Percentiles rank a stretch among this genome's conserved stretches.
Evolutionary conservation across 2,113 vertebrate species (phyloP).

Genomic region (Ptilorrhoa leucosticta): DNA sequence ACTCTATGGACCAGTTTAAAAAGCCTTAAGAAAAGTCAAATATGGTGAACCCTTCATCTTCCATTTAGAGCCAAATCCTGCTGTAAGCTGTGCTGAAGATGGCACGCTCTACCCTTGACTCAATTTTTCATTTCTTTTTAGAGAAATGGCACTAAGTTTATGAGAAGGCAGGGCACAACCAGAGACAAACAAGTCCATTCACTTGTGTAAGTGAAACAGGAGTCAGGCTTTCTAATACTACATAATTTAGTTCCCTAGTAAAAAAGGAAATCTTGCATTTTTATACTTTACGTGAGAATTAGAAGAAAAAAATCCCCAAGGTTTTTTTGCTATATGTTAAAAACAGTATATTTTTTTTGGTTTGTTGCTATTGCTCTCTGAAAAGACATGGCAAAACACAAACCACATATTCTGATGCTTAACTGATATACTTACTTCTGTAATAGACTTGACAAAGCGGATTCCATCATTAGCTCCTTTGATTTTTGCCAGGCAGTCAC

Average conservation of each 20-base stretch:
- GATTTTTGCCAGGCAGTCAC: conserved; percentile 89
- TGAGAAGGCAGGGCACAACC: neutral
- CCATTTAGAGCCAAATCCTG: neutral
- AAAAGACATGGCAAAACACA: neutral
- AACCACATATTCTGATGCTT: neutral
- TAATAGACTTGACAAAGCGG: conserved; percentile 93
- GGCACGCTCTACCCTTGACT: neutral
- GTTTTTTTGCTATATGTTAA: neutral
- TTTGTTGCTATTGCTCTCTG: neutral
- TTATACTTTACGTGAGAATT: neutral
- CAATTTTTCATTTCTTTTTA: neutral
- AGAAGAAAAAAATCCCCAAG: neutral
- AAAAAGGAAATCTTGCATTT: neutral
- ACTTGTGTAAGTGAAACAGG: neutral
- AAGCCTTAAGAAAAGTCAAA: neutral
- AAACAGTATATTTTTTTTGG: neutral
- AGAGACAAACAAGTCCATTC: neutral
- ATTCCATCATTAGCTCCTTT: conserved; percentile 96
- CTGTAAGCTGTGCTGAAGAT: neutral
- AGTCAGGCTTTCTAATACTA: neutral
- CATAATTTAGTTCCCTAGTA: neutral
- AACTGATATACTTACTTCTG: conserved; percentile 77
- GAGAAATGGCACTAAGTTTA: neutral
- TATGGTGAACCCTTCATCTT: neutral
- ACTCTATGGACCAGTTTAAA: neutral